Percentiles rank a stretch among this genome's conserved stretches.
These are phyloP conservation scores for Clusia tigrina DNA, from an alignment of 2,888 invertebrate genomes.

Conservation along the genomic window DNA sequence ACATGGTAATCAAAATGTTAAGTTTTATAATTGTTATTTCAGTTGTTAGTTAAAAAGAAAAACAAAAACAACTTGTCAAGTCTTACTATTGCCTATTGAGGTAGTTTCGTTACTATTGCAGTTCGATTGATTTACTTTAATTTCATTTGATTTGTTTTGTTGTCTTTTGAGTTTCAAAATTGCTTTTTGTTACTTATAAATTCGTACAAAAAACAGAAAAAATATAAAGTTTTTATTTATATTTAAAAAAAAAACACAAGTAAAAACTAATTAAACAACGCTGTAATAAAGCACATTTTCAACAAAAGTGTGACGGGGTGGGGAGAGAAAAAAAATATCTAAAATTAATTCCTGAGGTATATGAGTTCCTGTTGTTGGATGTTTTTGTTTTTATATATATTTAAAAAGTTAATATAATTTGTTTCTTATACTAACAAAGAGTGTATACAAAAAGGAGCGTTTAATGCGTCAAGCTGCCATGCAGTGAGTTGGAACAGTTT, in stretches of 20 bases:
- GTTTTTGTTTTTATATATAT: constrained; percentile 41
- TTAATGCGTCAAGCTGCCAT: constrained; percentile 6
- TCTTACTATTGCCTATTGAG: constrained; percentile 60
- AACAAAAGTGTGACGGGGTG: no score
- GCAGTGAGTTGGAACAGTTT: constrained; percentile 25
- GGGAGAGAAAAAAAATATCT: constrained; percentile 30
- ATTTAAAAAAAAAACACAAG: constrained; percentile 6
- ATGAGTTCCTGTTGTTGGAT: constrained; percentile 61
- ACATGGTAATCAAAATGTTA: not conserved
- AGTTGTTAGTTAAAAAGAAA: constrained; percentile 12
- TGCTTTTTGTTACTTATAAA: constrained; percentile 28
- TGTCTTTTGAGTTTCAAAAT: constrained; percentile 31
- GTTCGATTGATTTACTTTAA: constrained; percentile 59
- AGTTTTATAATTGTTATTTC: not conserved
- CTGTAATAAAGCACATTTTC: constrained; percentile 17
- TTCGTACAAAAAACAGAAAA: constrained; percentile 42
- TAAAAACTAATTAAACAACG: constrained; percentile 10
- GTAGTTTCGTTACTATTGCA: constrained; percentile 65
- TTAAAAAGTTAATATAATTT: constrained; percentile 33
- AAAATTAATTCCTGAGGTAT: constrained; percentile 55
- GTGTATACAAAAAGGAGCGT: constrained; percentile 7
- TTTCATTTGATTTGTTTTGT: no score
- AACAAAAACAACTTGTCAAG: constrained; percentile 37
- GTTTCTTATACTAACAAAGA: not conserved
- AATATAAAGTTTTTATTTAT: constrained; percentile 44